Conservation (phyloP, 2,888 invertebrate genomes). For the Acanthacorydalis orientalis region DNA sequence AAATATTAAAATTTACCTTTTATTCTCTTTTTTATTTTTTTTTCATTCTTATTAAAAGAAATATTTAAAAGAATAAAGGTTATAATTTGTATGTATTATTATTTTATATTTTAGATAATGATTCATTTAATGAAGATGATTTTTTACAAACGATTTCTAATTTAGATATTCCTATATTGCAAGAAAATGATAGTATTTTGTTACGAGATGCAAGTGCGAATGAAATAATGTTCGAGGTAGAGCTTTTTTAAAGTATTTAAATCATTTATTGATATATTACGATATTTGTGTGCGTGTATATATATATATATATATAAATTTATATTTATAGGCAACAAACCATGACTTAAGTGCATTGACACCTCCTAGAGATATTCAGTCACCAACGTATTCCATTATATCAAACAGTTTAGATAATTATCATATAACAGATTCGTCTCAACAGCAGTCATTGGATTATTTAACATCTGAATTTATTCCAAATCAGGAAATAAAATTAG, state of each 20-base stretch:
- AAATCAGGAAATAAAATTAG: not conserved
- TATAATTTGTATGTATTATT: too few species aligned
- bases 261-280: too few species aligned
- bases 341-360: not conserved
- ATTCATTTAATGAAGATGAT: constrained; percentile 14
- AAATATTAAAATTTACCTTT: too few species aligned
- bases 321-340: not conserved
- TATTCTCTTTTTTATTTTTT: too few species aligned
- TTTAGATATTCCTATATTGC: constrained; percentile 22
- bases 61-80: too few species aligned
- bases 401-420: not conserved
- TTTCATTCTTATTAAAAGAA: too few species aligned
- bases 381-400: not conserved
- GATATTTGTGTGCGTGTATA: not conserved
- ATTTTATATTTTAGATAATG: too few species aligned
- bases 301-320: not conserved
- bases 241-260: too few species aligned
- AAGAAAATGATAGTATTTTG: constrained; percentile 18
- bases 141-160: constrained; percentile 22
- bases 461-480: not conserved
- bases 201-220: constrained; percentile 22
- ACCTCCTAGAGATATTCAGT: not conserved
- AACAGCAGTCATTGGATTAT: not conserved
- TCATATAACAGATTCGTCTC: not conserved
- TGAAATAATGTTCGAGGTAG: constrained; percentile 21